Evolutionary conservation across 2,888 invertebrate genomes (phyloP), one percentile per base, ranked within the genome.

Genomic region (Helicoverpa assulta): DNA sequence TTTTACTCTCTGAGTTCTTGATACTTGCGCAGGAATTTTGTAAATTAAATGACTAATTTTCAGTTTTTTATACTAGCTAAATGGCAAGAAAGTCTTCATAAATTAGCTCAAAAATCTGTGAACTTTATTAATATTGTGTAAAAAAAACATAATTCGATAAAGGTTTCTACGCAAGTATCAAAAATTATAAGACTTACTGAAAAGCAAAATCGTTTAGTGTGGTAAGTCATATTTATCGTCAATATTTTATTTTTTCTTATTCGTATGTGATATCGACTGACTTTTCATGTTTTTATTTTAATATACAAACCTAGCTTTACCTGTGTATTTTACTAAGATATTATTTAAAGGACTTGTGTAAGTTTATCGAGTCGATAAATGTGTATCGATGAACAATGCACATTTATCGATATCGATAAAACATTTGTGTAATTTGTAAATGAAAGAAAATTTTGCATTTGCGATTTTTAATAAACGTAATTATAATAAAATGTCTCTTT

Each of bases 241-340:
- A 1, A 55, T 81, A 81, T 67, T 57, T 70, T 69, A 73, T 66
- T 67, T 76, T 26, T 80, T 81, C 58, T 62, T 75, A 69, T 70
- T 62, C 57, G 40, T 82, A 81, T 86, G 87, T 88, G 87, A 88
- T 87, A 88, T 80, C 33, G 86, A 87, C 90, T 89, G 90, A 89
- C 83, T 85, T 86, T 84, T 81, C 78, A 70, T 70, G 57, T 58
- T 67, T 67, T 76, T 52, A 40, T 47, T n/a, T 47, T n/a, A 16
- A 47, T 72, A 62, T 47, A 79, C 62, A 67, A 70, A 67, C 43
- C 62, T 74, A 80, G 76, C 73, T 82, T 76, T 80, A 80, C 60
- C 54, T 33, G 52, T 82, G 64, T 78, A 77, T 71, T 82, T 72
- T 66, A 72, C 60, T 76, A 66, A 65, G 61, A 47, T 72, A 67